These are phyloP conservation scores for Agrotis segetum DNA, from an alignment of 2,888 invertebrate species.

Conservation along the genomic window DNA sequence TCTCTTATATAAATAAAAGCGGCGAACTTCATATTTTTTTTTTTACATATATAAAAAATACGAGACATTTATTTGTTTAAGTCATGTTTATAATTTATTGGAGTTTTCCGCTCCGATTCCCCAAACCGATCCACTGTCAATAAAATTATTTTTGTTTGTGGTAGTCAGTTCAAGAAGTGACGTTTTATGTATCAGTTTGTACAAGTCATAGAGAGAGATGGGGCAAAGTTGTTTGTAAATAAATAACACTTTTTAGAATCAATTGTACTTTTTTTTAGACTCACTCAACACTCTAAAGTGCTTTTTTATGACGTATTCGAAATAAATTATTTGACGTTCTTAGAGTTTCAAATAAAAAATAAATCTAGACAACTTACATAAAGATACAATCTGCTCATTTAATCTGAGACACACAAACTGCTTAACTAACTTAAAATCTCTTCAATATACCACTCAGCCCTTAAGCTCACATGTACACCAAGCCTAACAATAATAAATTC, in stretches of 20 bases:
- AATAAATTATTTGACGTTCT: not conserved
- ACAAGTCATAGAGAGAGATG: too few relatives aligned
- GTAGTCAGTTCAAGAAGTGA: not conserved
- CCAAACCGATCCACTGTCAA: too few relatives aligned
- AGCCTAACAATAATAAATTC: slow-evolving; percentile 74
- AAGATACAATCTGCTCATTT: slow-evolving; percentile 1
- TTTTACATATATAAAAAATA: too few relatives aligned
- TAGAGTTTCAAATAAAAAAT: too few relatives aligned
- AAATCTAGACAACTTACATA: not conserved
- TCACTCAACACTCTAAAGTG: not conserved
- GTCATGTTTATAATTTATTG: too few relatives aligned
- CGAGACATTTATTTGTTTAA: too few relatives aligned
- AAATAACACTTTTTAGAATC: not conserved
- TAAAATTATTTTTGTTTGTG: not conserved
- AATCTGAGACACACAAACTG: slow-evolving; percentile 24
- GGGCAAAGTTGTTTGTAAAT: too few relatives aligned
- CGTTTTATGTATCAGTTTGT: too few relatives aligned
- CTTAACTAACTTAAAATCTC: slow-evolving; percentile 39
- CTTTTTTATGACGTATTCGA: not conserved
- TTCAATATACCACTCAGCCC: slow-evolving; percentile 36
- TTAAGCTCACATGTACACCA: slow-evolving; percentile 47
- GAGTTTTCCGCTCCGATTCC: too few relatives aligned
- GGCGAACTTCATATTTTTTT: too few relatives aligned
- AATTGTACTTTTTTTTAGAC: not conserved
- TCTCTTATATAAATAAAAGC: too few relatives aligned